Evolutionary conservation across 2,888 invertebrate genomes (phyloP).

Genomic region (Pardosa pseudoannulata): DNA sequence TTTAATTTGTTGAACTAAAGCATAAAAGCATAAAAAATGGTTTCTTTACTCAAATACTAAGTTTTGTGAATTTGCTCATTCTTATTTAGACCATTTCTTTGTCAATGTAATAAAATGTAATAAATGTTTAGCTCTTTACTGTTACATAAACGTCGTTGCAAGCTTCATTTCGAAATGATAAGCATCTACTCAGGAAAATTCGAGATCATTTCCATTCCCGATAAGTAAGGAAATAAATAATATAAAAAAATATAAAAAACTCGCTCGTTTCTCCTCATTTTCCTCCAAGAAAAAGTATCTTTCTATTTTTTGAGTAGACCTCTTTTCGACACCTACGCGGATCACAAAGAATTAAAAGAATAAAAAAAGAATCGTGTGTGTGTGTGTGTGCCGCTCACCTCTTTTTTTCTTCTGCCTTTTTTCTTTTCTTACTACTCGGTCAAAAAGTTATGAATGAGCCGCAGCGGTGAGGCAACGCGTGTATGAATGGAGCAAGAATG

Average conservation of each 20-base stretch:
- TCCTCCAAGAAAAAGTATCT: not conserved
- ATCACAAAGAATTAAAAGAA: not conserved
- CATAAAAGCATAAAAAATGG: no score
- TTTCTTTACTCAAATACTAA: no score
- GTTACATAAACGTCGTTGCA: no score
- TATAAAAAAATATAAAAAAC: no score
- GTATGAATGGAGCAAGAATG: not conserved
- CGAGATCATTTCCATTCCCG: no score
- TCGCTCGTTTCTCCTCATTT: not conserved
- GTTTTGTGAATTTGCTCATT: no score
- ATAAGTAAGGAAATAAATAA: not conserved
- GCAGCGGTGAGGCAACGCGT: not conserved
- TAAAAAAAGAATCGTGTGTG: not conserved
- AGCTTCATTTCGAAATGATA: no score
- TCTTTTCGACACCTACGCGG: conserved; percentile 4
- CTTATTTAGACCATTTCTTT: no score
- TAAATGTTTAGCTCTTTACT: no score
- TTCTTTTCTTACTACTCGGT: conserved; percentile 12
- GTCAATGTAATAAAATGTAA: no score
- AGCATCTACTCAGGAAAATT: no score
- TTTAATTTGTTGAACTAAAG: no score
- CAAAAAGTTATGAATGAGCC: conserved; percentile 14
- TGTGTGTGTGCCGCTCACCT: not conserved
- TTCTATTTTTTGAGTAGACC: not conserved
- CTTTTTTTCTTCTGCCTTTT: not conserved